Evolutionary conservation across 2,888 invertebrate species (phyloP).

Genomic region (Ennomos quercinarius): DNA sequence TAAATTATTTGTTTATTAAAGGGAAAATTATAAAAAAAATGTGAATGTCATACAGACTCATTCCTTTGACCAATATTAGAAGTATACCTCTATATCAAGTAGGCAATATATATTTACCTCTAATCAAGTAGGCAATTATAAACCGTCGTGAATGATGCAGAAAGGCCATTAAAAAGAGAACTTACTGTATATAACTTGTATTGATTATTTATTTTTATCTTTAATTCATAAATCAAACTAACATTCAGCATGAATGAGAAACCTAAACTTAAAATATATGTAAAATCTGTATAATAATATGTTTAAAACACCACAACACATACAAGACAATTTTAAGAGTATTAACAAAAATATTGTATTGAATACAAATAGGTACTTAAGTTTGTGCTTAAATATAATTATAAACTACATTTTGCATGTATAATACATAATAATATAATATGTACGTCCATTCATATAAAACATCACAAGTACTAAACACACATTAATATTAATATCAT

Average conservation of each 20-base stretch:
- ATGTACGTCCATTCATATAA: constrained; percentile 1
- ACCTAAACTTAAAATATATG: constrained; percentile 17
- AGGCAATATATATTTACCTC: no score
- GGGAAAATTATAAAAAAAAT: no score
- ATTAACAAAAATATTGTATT: constrained; percentile 13
- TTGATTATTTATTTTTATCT: constrained; percentile 3
- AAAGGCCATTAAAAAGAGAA: no score
- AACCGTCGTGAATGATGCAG: no score
- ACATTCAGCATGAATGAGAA: constrained; percentile 4
- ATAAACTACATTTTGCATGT: constrained; percentile 9
- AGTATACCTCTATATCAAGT: no score
- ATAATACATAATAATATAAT: background rate
- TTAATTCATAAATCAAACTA: constrained; percentile 14
- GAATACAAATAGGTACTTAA: constrained; percentile 11
- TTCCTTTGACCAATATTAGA: no score
- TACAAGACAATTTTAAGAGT: constrained; percentile 13
- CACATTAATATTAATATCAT: constrained; percentile 24
- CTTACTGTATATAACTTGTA: no score
- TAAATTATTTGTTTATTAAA: no score
- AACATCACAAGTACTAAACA: constrained; percentile 14
- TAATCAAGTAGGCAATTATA: no score
- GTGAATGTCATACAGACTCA: no score
- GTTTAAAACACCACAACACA: constrained; percentile 25
- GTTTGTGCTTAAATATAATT: constrained; percentile 8
- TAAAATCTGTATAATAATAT: constrained; percentile 22